Conservation (phyloP, 2,113 vertebrate species). For the Rhegmatorhina hoffmannsi region DNA sequence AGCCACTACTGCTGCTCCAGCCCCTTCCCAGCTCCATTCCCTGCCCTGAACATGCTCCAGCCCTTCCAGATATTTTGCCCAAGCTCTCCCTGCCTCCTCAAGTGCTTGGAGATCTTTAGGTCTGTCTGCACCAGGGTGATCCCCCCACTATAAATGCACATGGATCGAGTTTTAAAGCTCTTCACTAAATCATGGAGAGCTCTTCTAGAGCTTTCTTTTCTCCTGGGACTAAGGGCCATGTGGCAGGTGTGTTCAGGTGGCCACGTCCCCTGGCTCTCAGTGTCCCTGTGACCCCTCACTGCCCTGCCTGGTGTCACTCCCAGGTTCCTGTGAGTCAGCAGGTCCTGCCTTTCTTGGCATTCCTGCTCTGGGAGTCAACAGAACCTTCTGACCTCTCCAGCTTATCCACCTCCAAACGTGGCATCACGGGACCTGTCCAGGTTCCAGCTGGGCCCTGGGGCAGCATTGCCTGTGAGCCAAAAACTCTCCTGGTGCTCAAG, state of each 20-base stretch:
- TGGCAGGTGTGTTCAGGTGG: background rate
- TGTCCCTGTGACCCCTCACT: background rate
- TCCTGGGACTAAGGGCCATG: background rate
- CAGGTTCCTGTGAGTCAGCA: background rate
- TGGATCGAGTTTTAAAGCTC: background rate
- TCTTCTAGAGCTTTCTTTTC: background rate
- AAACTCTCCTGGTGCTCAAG: background rate
- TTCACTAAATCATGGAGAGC: background rate
- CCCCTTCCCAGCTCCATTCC: fast-evolving
- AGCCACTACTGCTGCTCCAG: fast-evolving
- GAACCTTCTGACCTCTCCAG: background rate
- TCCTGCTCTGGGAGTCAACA: background rate
- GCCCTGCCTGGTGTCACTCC: background rate
- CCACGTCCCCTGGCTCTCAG: background rate
- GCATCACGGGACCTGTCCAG: background rate
- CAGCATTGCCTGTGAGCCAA: background rate
- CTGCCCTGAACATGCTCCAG: background rate
- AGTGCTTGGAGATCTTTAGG: background rate
- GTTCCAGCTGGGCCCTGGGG: background rate
- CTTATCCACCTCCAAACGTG: background rate
- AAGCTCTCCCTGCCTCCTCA: background rate
- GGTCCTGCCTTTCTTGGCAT: background rate
- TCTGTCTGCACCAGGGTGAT: background rate
- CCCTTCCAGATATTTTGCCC: background rate
- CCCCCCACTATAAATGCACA: background rate